These are phyloP conservation scores for Porites australiensis DNA, from an alignment of 64 coral and sea anemone genomes.

Conservation along the genomic window DNA sequence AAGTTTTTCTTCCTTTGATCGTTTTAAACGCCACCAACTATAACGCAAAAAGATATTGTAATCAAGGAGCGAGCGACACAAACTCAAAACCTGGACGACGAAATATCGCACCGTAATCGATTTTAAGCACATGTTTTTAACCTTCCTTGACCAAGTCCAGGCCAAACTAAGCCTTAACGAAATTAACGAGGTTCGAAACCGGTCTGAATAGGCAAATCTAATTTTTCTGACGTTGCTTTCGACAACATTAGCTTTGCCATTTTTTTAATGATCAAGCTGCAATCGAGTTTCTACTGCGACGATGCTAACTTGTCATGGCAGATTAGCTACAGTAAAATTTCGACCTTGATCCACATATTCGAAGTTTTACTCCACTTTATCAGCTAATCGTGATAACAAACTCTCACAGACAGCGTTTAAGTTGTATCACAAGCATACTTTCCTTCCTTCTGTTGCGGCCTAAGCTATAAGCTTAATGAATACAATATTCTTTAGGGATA, in stretches of 20 bases:
- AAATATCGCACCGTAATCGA: conserved; percentile 1
- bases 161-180: background rate
- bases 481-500: conserved; percentile 41
- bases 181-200: background rate
- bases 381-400: background rate
- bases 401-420: background rate
- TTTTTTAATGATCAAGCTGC: conserved; percentile 45
- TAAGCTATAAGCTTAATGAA: background rate
- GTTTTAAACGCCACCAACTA: background rate
- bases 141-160: background rate
- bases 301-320: background rate
- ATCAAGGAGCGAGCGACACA: background rate
- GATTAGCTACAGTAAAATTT: background rate
- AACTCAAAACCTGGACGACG: background rate
- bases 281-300: background rate
- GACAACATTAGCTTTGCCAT: background rate
- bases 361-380: background rate
- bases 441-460: background rate
- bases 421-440: background rate
- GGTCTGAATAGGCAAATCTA: background rate
- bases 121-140: background rate
- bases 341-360: background rate
- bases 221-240: background rate
- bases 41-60: conserved; percentile 4
- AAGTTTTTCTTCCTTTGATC: background rate